phyloP scores from a whole-genome alignment of 2,888 invertebrate species.

The Sesamia inferens region DNA sequence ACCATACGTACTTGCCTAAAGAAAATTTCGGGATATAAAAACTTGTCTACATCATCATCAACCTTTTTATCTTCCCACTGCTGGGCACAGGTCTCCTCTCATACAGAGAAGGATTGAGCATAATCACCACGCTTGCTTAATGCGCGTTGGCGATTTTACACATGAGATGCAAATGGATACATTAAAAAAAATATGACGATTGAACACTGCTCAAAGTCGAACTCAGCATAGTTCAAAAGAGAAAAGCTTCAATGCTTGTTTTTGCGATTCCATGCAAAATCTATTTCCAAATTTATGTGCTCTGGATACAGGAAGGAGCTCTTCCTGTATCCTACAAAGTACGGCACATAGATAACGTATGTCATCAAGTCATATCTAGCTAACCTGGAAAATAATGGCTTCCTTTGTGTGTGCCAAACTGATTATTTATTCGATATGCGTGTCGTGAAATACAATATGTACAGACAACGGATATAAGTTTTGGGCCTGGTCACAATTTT shows the following conservation, averaged over 20 bases:
- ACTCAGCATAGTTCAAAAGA: neutral
- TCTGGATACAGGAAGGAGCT: neutral
- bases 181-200: neutral
- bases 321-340: slow-evolving; percentile 26
- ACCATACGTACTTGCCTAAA: neutral
- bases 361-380: slow-evolving; percentile 16
- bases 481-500: neutral
- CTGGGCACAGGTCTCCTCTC: no score
- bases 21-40: neutral
- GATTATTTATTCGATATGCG: neutral
- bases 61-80: no score
- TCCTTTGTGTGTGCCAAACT: slow-evolving; percentile 19
- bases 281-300: slow-evolving; percentile 22
- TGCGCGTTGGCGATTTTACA: no score
- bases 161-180: neutral
- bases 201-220: neutral
- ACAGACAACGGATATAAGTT: neutral
- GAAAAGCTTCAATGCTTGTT: neutral
- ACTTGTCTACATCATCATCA: no score
- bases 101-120: no score
- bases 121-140: no score
- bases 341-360: slow-evolving; percentile 28
- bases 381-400: slow-evolving; percentile 33
- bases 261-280: neutral
- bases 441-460: slow-evolving; percentile 17